Percentiles rank a stretch among this genome's conserved stretches.
Evolutionary conservation across 2,888 invertebrate species (phyloP).

Genomic region (Heteromyza rotundicornis): DNA sequence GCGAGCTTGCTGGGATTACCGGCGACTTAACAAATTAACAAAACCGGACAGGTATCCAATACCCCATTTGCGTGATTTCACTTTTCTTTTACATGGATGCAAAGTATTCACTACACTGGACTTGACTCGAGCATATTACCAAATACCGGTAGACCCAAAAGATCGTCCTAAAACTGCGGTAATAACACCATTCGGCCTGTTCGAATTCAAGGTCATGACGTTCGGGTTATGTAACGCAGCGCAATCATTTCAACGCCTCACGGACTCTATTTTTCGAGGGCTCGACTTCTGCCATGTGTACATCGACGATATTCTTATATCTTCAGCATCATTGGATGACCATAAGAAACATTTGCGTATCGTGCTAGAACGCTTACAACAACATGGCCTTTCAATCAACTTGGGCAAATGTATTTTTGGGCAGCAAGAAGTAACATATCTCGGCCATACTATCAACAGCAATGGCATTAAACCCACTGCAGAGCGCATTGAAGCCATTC

Average conservation of each 20-base stretch:
- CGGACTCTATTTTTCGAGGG: constrained; percentile 1
- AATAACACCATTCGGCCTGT: constrained; percentile 4
- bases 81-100: constrained; percentile 15
- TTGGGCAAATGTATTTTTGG: constrained; percentile 7
- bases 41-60: constrained; percentile 52
- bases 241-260: constrained; percentile 40
- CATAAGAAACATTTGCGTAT: constrained; percentile 3
- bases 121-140: constrained; percentile 19
- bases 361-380: constrained; percentile 8
- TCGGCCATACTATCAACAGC: constrained; percentile 11
- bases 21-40: constrained; percentile 43
- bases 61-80: constrained; percentile 45
- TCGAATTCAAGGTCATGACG: not conserved
- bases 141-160: constrained; percentile 13
- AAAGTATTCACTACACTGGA: constrained; percentile 23
- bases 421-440: constrained; percentile 4
- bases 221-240: constrained; percentile 43
- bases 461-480: not conserved
- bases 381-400: constrained; percentile 7
- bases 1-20: constrained; percentile 50
- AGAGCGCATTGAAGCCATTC: constrained; percentile 10
- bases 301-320: constrained; percentile 15
- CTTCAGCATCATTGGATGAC: not conserved
- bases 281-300: constrained; percentile 10
- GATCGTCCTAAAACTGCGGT: constrained; percentile 12